These are phyloP conservation scores for Escarpia spicata DNA, from an alignment of 2,888 invertebrate genomes.

Conservation along the genomic window DNA sequence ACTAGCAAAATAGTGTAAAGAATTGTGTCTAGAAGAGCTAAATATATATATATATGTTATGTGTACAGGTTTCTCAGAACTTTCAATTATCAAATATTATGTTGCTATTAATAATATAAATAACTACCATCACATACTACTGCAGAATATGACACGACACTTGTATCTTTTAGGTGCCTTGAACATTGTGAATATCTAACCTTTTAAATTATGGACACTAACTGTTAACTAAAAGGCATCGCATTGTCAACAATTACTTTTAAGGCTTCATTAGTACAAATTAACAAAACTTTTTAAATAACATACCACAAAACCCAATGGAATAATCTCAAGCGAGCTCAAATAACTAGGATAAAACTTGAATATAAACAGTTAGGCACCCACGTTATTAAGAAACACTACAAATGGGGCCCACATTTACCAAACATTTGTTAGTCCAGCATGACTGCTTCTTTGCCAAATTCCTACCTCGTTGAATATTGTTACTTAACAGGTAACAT, in stretches of 20 bases:
- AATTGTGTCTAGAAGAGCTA: slow-evolving; percentile 1
- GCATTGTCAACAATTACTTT: not conserved
- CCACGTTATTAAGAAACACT: not conserved
- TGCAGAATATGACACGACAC: not conserved
- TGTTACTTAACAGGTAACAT: not conserved
- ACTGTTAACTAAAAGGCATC: not conserved
- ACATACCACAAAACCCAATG: not conserved
- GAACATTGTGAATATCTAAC: not conserved
- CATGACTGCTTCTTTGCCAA: not conserved
- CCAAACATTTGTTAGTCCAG: not conserved
- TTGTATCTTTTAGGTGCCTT: not conserved
- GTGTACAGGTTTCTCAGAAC: not conserved
- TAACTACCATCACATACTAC: not conserved
- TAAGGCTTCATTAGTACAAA: not conserved
- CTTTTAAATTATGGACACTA: not conserved
- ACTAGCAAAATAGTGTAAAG: not conserved
- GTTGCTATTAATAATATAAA: not conserved
- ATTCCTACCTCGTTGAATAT: not conserved
- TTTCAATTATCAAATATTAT: not conserved
- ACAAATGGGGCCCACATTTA: not conserved
- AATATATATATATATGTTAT: not conserved
- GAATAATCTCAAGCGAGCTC: not conserved
- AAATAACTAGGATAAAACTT: not conserved
- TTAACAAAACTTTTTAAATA: not conserved
- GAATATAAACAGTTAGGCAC: not conserved